A percentile compares a stretch with the other conserved stretches of the same genome.
These are phyloP conservation scores for Muraenolepis orangiensis DNA, from an alignment of 2,797 vertebrate genomes.

Conservation along the genomic window DNA sequence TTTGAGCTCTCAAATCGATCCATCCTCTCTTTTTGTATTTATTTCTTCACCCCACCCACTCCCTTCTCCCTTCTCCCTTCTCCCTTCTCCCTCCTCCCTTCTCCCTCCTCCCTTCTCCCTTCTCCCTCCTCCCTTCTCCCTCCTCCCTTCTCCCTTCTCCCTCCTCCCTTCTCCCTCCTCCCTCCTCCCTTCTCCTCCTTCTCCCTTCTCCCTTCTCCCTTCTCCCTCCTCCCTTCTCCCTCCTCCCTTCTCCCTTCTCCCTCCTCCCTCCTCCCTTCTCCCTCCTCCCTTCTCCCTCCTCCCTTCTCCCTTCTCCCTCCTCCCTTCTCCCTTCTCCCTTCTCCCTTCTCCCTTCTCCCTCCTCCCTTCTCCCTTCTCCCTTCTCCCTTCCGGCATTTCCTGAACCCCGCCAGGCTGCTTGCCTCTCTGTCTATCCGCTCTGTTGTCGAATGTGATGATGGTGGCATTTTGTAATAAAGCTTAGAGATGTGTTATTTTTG, in stretches of 20 bases:
- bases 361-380: background rate
- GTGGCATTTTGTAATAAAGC: constrained; percentile 26
- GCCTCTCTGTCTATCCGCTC: constrained; percentile 2
- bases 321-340: background rate
- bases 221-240: constrained; percentile 25
- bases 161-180: constrained; percentile 24
- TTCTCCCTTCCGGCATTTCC: constrained; percentile 1
- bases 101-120: background rate
- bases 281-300: constrained; percentile 23
- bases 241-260: background rate
- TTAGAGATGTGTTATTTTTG: background rate
- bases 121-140: background rate
- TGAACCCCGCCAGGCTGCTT: constrained; percentile 14
- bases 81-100: background rate
- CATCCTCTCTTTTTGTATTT: constrained; percentile 2
- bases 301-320: background rate
- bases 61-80: background rate
- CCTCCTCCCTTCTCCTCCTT: background rate
- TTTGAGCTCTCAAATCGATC: constrained; percentile 58
- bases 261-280: background rate
- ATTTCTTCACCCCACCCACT: background rate
- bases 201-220: background rate
- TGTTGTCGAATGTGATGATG: constrained; percentile 32
- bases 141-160: background rate
- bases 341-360: background rate